Percentiles rank a stretch among this genome's conserved stretches.
Evolutionary conservation across 2,888 invertebrate genomes (phyloP).

Genomic region (Pharmacophagus antenor): DNA sequence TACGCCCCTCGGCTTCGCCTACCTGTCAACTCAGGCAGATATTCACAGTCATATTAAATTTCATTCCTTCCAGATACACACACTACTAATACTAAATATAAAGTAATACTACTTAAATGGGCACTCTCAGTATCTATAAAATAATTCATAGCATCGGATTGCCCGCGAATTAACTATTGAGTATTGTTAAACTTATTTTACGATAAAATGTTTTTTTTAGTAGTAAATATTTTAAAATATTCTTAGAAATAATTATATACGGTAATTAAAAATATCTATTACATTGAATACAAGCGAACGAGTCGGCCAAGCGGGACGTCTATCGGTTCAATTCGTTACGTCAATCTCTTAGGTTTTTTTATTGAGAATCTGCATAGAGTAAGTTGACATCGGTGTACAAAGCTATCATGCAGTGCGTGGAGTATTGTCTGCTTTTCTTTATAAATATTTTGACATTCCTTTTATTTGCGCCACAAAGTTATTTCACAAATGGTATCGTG

Average conservation of each 20-base stretch:
- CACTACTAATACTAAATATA: background rate
- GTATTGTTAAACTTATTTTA: background rate
- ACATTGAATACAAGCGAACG: slow-evolving; percentile 53
- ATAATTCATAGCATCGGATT: background rate
- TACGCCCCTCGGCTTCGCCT: slow-evolving; percentile 27
- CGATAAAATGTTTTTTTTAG: slow-evolving; percentile 60
- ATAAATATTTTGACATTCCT: slow-evolving; percentile 80
- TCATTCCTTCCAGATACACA: background rate
- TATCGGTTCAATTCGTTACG: slow-evolving; percentile 73
- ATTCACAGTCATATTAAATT: slow-evolving; percentile 12
- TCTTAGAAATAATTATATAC: slow-evolving; percentile 77
- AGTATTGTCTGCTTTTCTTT: slow-evolving; percentile 75
- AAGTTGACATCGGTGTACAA: slow-evolving; percentile 74
- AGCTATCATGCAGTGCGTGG: slow-evolving; percentile 63
- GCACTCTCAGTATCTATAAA: background rate
- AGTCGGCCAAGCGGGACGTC: slow-evolving; percentile 67
- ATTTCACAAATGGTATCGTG: slow-evolving; percentile 73
- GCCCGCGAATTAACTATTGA: background rate
- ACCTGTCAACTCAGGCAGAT: slow-evolving; percentile 20
- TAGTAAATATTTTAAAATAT: slow-evolving; percentile 66
- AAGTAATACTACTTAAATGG: background rate
- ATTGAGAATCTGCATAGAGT: slow-evolving; percentile 74
- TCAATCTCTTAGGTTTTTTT: slow-evolving; percentile 71
- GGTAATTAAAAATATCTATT: slow-evolving; percentile 67
- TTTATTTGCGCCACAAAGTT: slow-evolving; percentile 70